Base-by-base conservation (phyloP, 2,113 vertebrate species). In the Cinclus cinclus region DNA sequence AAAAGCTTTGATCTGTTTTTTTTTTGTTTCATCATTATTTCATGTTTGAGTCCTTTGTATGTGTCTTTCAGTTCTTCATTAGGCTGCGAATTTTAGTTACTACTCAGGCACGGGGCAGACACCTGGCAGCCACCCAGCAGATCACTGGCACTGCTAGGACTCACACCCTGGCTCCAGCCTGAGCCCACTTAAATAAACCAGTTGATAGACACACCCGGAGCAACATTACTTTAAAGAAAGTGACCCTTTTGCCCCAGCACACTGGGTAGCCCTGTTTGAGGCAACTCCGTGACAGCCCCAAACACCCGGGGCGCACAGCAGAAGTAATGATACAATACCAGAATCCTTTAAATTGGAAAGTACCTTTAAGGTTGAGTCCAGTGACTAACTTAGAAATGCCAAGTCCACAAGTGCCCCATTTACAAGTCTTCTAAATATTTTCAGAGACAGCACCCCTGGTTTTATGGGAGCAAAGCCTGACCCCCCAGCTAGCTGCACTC, bases 1-100 rank as follows among this genome's bases (percentile, higher is more conserved):
- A 92, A 87, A 93, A 83, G 79, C 90, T 93, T 90, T 94, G 90
- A 80, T 95, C 64, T 88, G 30, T 7, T 37, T 2, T 60, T 83
- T 81, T 89, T 90, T 82, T 85, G 62, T 91, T 88, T 86, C 85
- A 90, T 93, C 91, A 88, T 63, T 83, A 80, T 94, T 95, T 86
- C 44, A 69, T 77, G 31, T 86, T 55, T 77, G 42, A 78, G 60
- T 59, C 64, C 80, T 87, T 91, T 31, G 55, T 39, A 28, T 27
- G 50, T 74, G 67, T 74, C 14, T 78, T 84, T 87, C 81, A 52
- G 16, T 47, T 89, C 77, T 68, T 70, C 62, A 35, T 70, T 47
- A 59, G 65, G 55, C 59, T 67, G 67, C 0, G 0, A 17, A 47
- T 33, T 74, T 75, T 16, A 20, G 59, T 71, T 64, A 8, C 52